These are phyloP conservation scores for Salvator merianae DNA, from an alignment of 2,113 vertebrate species.

Conservation along the genomic window DNA sequence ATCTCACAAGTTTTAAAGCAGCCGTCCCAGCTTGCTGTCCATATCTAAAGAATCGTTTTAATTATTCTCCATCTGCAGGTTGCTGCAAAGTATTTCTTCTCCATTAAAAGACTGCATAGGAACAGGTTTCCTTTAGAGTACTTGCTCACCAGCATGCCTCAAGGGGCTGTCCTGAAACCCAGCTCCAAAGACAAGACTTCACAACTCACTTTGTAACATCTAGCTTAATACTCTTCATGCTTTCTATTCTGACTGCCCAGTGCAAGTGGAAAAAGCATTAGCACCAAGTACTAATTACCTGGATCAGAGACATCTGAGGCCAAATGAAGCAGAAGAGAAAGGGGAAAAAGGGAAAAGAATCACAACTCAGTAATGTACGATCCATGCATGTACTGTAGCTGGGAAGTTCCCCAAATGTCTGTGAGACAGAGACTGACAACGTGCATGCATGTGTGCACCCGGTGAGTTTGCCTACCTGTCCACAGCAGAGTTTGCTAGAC, in stretches of 20 bases:
- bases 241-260: neutral
- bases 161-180: neutral
- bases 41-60: neutral
- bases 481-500: neutral
- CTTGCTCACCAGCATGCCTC: neutral
- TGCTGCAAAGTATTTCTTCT: too few species aligned
- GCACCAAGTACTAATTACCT: conserved; percentile 71
- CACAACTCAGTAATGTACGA: neutral
- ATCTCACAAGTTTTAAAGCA: neutral
- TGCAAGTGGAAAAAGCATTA: neutral
- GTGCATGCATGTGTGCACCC: neutral
- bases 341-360: conserved; percentile 59
- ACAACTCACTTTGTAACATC: too few species aligned
- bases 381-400: too few species aligned
- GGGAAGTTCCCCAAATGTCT: neutral
- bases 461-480: neutral
- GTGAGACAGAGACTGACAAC: neutral
- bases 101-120: neutral
- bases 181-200: too few species aligned
- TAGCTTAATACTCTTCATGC: too few species aligned
- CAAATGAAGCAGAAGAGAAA: conserved; percentile 66
- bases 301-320: conserved; percentile 80
- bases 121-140: neutral
- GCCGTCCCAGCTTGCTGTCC: neutral
- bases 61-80: too few species aligned